These are phyloP conservation scores for Philopedon plagiatum DNA, from an alignment of 2,888 invertebrate genomes.

Conservation along the genomic window DNA sequence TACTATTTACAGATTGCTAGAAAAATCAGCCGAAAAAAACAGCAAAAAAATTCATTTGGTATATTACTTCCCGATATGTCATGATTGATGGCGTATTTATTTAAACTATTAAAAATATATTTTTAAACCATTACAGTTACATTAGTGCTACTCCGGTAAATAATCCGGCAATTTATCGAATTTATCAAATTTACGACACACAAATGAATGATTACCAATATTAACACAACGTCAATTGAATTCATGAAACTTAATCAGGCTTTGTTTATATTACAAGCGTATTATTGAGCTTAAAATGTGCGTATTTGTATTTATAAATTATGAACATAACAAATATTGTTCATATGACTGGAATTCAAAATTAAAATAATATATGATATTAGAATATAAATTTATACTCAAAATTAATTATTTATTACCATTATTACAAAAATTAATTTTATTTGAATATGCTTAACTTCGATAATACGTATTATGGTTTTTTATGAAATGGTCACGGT, in stretches of 20 bases:
- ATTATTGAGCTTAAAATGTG: constrained; percentile 14
- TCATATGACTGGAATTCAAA: constrained; percentile 7
- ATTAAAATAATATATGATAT: not conserved
- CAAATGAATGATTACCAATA: constrained; percentile 10
- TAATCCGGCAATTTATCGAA: not conserved
- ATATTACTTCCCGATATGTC: too few species aligned
- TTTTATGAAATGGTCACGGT: too few species aligned
- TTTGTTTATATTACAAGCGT: not conserved
- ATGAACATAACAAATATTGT: constrained; percentile 4
- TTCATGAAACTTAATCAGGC: constrained; percentile 16
- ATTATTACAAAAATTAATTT: too few species aligned
- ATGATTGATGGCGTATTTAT: too few species aligned
- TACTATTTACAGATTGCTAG: too few species aligned
- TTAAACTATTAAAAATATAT: too few species aligned
- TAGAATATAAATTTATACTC: not conserved
- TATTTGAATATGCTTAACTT: too few species aligned
- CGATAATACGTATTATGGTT: too few species aligned
- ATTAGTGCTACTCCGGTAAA: not conserved
- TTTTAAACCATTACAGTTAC: too few species aligned
- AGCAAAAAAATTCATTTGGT: too few species aligned
- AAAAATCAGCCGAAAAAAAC: too few species aligned
- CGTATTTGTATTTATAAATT: not conserved
- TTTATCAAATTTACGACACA: not conserved
- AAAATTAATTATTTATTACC: too few species aligned
- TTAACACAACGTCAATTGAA: constrained; percentile 16